Evolutionary conservation across 2,113 vertebrate genomes (phyloP).

Genomic region (Eublepharis macularius): DNA sequence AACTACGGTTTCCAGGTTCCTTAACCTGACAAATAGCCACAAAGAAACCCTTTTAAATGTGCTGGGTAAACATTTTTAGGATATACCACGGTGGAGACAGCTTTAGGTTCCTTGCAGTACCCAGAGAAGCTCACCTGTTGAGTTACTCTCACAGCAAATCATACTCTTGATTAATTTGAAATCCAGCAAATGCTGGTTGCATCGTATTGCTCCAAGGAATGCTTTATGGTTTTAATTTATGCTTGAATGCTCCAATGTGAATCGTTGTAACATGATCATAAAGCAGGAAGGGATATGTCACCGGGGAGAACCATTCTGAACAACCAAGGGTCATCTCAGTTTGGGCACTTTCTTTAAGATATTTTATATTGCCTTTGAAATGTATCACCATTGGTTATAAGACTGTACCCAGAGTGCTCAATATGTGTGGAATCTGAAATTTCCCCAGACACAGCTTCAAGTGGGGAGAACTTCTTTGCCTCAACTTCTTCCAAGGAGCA

Average conservation of each 20-base stretch:
- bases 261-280: constrained; percentile 31
- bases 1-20: no score
- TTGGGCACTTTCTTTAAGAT: constrained; percentile 9
- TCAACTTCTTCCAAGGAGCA: no score
- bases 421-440: background rate
- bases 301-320: background rate
- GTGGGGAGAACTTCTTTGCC: no score
- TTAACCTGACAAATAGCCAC: no score
- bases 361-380: no score
- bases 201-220: constrained; percentile 17
- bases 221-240: constrained; percentile 22
- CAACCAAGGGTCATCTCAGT: background rate
- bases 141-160: background rate
- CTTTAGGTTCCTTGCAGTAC: no score
- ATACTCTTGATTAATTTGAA: constrained; percentile 29
- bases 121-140: background rate
- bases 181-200: background rate
- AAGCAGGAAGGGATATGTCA: background rate
- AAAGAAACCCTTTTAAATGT: no score
- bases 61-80: no score
- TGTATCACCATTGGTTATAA: fast-evolving
- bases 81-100: no score
- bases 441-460: no score
- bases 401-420: background rate
- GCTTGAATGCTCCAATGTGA: constrained; percentile 10